These are phyloP conservation scores for Lucifuga dentata DNA, from an alignment of 2,113 vertebrate species.

Conservation along the genomic window DNA sequence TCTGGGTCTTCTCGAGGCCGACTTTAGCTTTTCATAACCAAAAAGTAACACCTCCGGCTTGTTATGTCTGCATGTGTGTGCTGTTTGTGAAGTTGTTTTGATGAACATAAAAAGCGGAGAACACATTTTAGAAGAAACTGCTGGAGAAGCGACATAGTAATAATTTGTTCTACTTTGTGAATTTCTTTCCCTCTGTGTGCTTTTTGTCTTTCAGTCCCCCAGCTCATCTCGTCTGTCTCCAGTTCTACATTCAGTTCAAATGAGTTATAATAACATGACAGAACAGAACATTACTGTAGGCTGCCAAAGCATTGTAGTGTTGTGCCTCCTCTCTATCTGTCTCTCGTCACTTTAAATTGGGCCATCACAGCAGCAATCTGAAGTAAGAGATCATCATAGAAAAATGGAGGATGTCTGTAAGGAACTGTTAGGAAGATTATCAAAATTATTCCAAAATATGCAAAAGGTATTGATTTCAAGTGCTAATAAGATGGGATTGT, in stretches of 20 bases:
- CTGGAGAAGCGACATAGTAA: not conserved
- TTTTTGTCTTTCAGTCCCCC: conserved; percentile 5
- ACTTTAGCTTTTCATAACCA: conserved; percentile 14
- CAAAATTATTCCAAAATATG: too few species aligned
- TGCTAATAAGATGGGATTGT: too few species aligned
- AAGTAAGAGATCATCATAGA: too few species aligned
- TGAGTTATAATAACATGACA: conserved; percentile 6
- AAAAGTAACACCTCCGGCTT: conserved; percentile 26
- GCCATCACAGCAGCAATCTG: not conserved
- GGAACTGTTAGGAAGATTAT: too few species aligned
- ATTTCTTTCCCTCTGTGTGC: not conserved
- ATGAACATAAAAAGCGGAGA: conserved; percentile 19
- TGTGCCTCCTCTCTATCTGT: not conserved
- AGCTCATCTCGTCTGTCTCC: conserved; percentile 15
- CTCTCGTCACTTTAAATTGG: too few species aligned
- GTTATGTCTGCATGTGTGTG: conserved; percentile 1
- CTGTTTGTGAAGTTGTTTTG: conserved; percentile 20
- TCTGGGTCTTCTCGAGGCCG: conserved; percentile 44
- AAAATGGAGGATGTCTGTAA: too few species aligned
- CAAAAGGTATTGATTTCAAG: too few species aligned
- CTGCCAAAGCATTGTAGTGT: too few species aligned
- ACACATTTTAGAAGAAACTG: not conserved
- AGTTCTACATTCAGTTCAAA: not conserved
- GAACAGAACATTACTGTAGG: not conserved
- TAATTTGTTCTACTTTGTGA: not conserved